Evolutionary conservation across 2,113 vertebrate species (phyloP).

Genomic region (Xyliphius kryptos): DNA sequence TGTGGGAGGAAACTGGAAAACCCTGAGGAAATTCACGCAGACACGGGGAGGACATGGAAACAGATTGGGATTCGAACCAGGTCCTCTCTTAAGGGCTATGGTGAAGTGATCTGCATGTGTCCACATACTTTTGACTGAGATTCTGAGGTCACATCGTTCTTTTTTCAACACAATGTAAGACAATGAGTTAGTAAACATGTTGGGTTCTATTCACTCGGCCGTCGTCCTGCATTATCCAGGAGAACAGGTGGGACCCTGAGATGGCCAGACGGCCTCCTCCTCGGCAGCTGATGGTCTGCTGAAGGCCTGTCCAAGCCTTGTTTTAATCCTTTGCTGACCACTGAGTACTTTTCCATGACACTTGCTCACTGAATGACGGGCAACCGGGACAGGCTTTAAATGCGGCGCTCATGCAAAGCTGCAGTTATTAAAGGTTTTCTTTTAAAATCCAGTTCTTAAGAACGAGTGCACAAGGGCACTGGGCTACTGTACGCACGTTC

Average conservation of each 20-base stretch:
- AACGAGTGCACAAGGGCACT: slow-evolving; percentile 12
- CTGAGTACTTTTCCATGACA: slow-evolving; percentile 50
- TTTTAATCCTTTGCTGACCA: slow-evolving; percentile 13
- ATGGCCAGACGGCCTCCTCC: slow-evolving; percentile 35
- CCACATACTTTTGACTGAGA: too few species aligned
- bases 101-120: too few species aligned
- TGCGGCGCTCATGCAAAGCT: background rate
- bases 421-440: background rate
- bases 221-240: background rate
- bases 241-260: slow-evolving; percentile 24
- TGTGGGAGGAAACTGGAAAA: too few species aligned
- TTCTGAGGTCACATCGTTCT: too few species aligned
- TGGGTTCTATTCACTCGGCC: too few species aligned
- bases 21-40: too few species aligned
- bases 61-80: too few species aligned
- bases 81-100: too few species aligned
- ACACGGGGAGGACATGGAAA: too few species aligned
- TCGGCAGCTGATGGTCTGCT: slow-evolving; percentile 52
- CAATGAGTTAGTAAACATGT: too few species aligned
- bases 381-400: slow-evolving; percentile 2
- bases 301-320: slow-evolving; percentile 30
- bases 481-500: background rate
- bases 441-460: background rate
- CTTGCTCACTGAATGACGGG: slow-evolving; percentile 26
- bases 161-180: too few species aligned